phyloP scores from a whole-genome alignment of 2,888 invertebrate genomes.

The Oasisia sp. region DNA sequence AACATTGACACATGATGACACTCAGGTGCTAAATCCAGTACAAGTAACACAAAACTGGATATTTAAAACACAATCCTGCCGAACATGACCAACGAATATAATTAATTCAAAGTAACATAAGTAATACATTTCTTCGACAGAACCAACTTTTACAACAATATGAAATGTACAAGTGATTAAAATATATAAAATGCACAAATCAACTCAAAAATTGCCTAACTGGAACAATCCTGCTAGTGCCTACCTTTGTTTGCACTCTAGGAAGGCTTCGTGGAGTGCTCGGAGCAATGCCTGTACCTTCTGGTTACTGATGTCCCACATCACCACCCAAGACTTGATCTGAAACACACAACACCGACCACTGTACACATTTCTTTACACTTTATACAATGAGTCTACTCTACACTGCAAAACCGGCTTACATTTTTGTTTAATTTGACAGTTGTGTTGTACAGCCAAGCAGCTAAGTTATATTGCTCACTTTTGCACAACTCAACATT shows the following conservation, averaged over 20 bases:
- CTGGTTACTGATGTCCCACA: slow-evolving; percentile 61
- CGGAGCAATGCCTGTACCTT: slow-evolving; percentile 86
- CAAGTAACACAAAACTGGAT: background rate
- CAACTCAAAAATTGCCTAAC: too few relatives aligned
- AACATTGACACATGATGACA: too few relatives aligned
- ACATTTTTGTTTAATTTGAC: too few relatives aligned
- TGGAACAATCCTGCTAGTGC: slow-evolving; percentile 28
- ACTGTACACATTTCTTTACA: too few relatives aligned
- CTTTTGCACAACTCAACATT: background rate
- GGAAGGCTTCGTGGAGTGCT: slow-evolving; percentile 86
- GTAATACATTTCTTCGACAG: background rate
- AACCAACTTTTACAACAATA: background rate
- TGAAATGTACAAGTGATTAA: too few relatives aligned
- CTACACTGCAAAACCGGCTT: background rate
- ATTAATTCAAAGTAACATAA: background rate
- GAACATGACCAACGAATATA: background rate
- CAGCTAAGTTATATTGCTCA: background rate
- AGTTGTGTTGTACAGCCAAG: background rate
- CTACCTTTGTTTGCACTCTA: slow-evolving; percentile 84
- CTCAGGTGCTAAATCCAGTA: too few relatives aligned
- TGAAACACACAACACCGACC: slow-evolving; percentile 41
- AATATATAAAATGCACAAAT: too few relatives aligned
- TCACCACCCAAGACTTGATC: slow-evolving; percentile 63
- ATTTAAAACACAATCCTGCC: background rate
- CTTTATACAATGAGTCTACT: background rate